phyloP scores from a whole-genome alignment of 2,888 invertebrate genomes.

The Halictus quadricinctus region DNA sequence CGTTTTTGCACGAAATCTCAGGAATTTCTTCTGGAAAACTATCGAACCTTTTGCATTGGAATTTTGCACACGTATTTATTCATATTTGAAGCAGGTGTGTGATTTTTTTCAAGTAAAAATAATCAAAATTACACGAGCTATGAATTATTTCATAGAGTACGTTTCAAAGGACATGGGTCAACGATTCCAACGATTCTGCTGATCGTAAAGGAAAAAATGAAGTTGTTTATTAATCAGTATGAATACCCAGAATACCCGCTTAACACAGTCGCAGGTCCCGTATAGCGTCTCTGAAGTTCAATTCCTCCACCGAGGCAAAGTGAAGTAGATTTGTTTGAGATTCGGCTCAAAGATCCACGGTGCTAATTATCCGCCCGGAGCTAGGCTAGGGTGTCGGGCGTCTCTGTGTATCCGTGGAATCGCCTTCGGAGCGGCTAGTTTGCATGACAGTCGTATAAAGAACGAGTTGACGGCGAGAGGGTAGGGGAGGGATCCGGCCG shows the following conservation, averaged over 20 bases:
- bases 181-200: no score
- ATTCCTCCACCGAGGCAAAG: background rate
- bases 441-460: slow-evolving; percentile 2
- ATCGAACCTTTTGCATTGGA: background rate
- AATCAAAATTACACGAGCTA: no score
- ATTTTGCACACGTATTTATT: no score
- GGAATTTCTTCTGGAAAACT: background rate
- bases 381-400: background rate
- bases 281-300: background rate
- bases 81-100: no score
- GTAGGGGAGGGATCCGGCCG: slow-evolving; percentile 26
- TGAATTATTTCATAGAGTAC: no score
- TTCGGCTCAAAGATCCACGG: background rate
- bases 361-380: background rate
- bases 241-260: background rate
- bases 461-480: background rate
- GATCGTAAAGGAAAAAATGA: no score
- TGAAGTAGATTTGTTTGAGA: no score
- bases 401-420: background rate
- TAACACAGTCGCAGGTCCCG: background rate
- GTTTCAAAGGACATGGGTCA: no score
- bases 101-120: no score
- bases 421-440: background rate
- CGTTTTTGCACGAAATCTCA: background rate
- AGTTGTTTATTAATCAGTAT: background rate